phyloP scores from a whole-genome alignment of 2,888 invertebrate species.

The Anarsia innoxiella region DNA sequence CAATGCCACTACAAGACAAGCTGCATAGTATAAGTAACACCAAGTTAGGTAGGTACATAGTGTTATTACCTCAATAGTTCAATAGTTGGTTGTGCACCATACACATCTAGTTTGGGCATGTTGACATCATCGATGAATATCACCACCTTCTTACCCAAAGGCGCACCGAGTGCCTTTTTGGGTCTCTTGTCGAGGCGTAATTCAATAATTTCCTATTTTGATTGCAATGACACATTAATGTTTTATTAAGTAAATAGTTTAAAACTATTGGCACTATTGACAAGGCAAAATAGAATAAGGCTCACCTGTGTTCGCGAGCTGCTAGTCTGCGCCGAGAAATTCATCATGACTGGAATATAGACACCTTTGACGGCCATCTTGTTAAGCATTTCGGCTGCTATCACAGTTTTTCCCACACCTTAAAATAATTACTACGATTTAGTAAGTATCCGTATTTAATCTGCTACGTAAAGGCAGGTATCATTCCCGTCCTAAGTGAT shows the following conservation, averaged over 20 bases:
- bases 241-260: too few relatives aligned
- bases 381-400: conserved; percentile 84
- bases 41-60: too few relatives aligned
- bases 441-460: too few relatives aligned
- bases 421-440: too few relatives aligned
- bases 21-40: too few relatives aligned
- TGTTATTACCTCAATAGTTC: conserved; percentile 88
- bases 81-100: conserved; percentile 94
- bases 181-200: conserved; percentile 88
- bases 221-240: too few relatives aligned
- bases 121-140: conserved; percentile 94
- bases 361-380: conserved; percentile 74
- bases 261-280: too few relatives aligned
- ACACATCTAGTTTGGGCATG: conserved; percentile 90
- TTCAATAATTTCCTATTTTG: conserved; percentile 92
- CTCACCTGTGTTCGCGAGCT: conserved; percentile 85
- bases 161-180: conserved; percentile 86
- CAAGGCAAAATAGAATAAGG: too few relatives aligned
- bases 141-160: conserved; percentile 86
- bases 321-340: conserved; percentile 94
- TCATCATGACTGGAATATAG: conserved; percentile 85
- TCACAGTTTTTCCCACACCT: conserved; percentile 93
- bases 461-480: too few relatives aligned
- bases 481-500: too few relatives aligned
- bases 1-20: too few relatives aligned